Evolutionary conservation across 2,113 vertebrate species (phyloP).

Genomic region (Lophura nycthemera): DNA sequence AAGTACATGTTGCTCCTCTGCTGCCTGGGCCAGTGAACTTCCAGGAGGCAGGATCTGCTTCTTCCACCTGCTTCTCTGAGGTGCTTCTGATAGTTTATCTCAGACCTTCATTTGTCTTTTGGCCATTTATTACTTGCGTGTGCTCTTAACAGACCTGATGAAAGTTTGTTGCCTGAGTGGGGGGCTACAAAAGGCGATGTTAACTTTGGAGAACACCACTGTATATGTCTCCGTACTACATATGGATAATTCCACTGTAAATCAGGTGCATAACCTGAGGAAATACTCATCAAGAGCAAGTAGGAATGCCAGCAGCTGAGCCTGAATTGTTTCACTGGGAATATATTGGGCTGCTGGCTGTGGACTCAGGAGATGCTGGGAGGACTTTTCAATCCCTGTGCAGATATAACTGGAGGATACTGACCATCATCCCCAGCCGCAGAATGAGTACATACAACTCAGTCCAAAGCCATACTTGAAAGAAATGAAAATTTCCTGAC

Average conservation of each 20-base stretch:
- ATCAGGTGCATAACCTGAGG: background rate
- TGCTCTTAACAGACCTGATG: background rate
- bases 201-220: background rate
- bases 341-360: background rate
- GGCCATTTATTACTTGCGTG: background rate
- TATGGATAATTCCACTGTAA: background rate
- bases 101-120: background rate
- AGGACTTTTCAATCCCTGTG: background rate
- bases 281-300: background rate
- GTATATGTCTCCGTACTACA: background rate
- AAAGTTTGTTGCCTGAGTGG: background rate
- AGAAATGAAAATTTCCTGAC: slow-evolving; percentile 44
- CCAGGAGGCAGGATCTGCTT: background rate
- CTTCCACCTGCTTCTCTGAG: background rate
- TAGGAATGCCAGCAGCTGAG: background rate
- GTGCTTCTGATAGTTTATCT: background rate
- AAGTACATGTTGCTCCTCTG: rapidly evolving
- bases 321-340: background rate
- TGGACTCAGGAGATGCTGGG: background rate
- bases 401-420: background rate
- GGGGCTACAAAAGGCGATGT: background rate
- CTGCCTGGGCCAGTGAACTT: background rate
- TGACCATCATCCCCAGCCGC: background rate
- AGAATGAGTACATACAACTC: background rate
- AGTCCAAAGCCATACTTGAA: background rate